Conservation (phyloP, 2,888 invertebrate genomes). For the Drosophila recens region DNA sequence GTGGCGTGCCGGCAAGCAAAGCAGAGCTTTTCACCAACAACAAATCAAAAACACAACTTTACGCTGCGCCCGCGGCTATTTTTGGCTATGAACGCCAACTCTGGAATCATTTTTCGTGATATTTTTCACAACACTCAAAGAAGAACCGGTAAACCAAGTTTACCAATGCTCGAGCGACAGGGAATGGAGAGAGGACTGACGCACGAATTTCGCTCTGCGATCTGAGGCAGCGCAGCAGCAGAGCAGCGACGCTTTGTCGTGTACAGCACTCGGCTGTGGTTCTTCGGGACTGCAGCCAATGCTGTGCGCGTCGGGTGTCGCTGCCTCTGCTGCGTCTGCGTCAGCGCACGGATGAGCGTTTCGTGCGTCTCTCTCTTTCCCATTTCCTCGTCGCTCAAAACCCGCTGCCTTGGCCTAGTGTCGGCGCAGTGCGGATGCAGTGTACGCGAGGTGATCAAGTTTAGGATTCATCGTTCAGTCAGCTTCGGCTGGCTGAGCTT, state of each 20-base stretch:
- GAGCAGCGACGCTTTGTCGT: background rate
- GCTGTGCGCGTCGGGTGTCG: slow-evolving; percentile 9
- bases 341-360: slow-evolving; percentile 44
- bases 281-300: slow-evolving; percentile 14
- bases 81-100: slow-evolving; percentile 59
- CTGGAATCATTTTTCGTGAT: background rate
- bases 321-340: slow-evolving; percentile 5
- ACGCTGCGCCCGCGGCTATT: slow-evolving; percentile 51
- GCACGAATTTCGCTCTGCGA: slow-evolving; percentile 49
- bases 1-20: slow-evolving; percentile 58
- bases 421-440: slow-evolving; percentile 25
- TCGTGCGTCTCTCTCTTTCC: slow-evolving; percentile 19
- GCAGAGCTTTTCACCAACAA: slow-evolving; percentile 40
- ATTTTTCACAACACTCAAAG: background rate
- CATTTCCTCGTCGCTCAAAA: slow-evolving; percentile 38
- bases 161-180: slow-evolving; percentile 23
- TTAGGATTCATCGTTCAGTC: slow-evolving; percentile 5
- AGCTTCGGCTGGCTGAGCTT: slow-evolving; percentile 19
- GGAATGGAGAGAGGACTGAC: slow-evolving; percentile 6
- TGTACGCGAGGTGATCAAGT: slow-evolving; percentile 22
- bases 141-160: slow-evolving; percentile 20
- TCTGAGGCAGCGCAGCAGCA: slow-evolving; percentile 2
- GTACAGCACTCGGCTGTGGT: slow-evolving; percentile 13
- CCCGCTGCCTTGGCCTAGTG: slow-evolving; percentile 68
- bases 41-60: slow-evolving; percentile 2